Base-by-base conservation (phyloP, 1,140 invertebrate species). In the Papilio glaucus region DNA sequence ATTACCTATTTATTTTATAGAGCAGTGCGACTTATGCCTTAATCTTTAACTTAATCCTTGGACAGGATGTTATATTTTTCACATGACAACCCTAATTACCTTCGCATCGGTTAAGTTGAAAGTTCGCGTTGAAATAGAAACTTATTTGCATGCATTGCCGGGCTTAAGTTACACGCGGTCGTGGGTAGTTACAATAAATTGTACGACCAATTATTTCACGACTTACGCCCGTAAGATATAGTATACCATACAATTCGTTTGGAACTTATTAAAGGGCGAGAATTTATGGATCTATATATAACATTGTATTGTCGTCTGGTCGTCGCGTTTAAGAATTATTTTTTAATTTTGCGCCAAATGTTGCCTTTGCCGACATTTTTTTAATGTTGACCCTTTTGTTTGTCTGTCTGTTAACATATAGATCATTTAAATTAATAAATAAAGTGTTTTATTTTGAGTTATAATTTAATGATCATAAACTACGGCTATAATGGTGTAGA, bases 171-270 rank as follows among this genome's bases (percentile, higher is more conserved):
- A 77, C 79, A 57, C 18, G 37, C 57, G 77, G 77, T 77, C 81
- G 72, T 67, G 73, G 77, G 79, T 78, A 82, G 73, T 87, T 87
- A 88, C 73, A 75, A 77, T 86, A 86, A 85, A 87, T 87, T 85
- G 73, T 72, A 33, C 63, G 68, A 80, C 84, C 87, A 89, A 89
- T 89, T 89, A 89, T 86, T 81, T 78, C 71, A 63, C 76, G 80
- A 89, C 80, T 83, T 85, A 85, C 83, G 75, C 75, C 74, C 62
- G 49, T 71, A 71, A 42, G 41, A 42, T 49, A 68, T 69, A 63
- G 21, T 42, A 21, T 61, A 63, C 42, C 38, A 57, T 53, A 67
- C 67, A 42, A 68, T 53, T 37, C 37, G 15, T 63, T 67, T 42
- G 2, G 33, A 15, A 38, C 18, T 41, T 67, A 67, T 67, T 42